Conservation (phyloP, 92 coral and sea anemone species). For the Actinostola sp. region DNA sequence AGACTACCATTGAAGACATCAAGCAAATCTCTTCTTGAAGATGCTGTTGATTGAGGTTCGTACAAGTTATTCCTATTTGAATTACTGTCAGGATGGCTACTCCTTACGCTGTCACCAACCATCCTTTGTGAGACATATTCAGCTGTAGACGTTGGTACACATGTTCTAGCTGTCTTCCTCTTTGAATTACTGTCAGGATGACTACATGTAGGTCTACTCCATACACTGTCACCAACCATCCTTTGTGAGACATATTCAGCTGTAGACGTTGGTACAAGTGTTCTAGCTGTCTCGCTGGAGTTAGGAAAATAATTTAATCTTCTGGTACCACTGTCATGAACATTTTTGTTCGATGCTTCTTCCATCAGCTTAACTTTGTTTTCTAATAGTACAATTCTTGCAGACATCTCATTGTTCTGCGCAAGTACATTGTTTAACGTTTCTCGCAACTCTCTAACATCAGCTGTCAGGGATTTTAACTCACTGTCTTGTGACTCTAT, state of each 20-base stretch:
- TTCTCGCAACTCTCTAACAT: slow-evolving; percentile 59
- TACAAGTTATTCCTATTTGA: neutral
- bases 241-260: neutral
- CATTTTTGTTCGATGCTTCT: slow-evolving; percentile 51
- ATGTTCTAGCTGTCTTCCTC: neutral
- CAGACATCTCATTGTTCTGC: slow-evolving; percentile 82
- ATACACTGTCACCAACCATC: neutral
- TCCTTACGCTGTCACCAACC: neutral
- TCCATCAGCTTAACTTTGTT: slow-evolving; percentile 79
- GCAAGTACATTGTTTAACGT: slow-evolving; percentile 58
- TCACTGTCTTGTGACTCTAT: slow-evolving; percentile 4
- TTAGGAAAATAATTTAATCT: neutral
- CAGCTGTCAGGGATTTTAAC: slow-evolving; percentile 29
- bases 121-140: neutral
- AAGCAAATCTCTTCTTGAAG: slow-evolving; percentile 3
- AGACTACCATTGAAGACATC: slow-evolving; percentile 6
- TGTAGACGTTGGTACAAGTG: neutral
- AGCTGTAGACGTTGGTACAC: neutral
- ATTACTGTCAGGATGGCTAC: neutral
- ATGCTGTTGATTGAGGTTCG: slow-evolving; percentile 9
- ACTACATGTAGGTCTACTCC: neutral
- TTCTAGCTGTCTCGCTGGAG: neutral
- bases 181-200: neutral
- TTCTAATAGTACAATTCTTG: slow-evolving; percentile 86
- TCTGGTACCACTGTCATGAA: slow-evolving; percentile 23